A percentile compares a stretch with the other conserved stretches of the same genome.
These are phyloP conservation scores for Phaethornis superciliosus DNA, from an alignment of 2,113 vertebrate genomes.

Conservation along the genomic window DNA sequence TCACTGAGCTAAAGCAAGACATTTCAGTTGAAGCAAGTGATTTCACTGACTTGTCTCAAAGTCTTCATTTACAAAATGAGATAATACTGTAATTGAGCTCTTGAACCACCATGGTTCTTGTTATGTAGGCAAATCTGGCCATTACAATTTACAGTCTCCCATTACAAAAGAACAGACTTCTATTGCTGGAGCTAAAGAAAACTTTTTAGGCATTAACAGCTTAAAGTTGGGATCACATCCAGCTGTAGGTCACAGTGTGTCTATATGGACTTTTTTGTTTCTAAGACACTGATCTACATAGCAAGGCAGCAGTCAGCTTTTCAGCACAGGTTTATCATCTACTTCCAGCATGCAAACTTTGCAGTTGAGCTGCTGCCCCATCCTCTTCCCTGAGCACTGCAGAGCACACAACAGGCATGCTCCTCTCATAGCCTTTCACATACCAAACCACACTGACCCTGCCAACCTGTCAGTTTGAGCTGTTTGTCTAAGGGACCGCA, in stretches of 20 bases:
- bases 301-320: neutral
- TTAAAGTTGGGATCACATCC: neutral
- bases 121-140: neutral
- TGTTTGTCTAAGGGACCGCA: neutral
- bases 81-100: constrained; percentile 17
- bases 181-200: neutral
- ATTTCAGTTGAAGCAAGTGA: neutral
- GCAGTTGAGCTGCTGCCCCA: neutral
- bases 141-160: neutral
- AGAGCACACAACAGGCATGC: rapidly evolving
- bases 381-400: neutral
- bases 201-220: neutral
- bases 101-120: neutral
- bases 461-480: neutral
- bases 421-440: neutral
- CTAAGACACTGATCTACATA: neutral
- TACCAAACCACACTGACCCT: neutral
- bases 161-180: neutral
- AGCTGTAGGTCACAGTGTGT: neutral
- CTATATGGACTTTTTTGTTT: neutral
- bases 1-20: neutral
- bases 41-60: constrained; percentile 6
- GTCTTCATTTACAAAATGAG: constrained; percentile 21
- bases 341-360: neutral
- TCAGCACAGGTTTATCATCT: neutral